Evolutionary conservation across 1,140 invertebrate species (phyloP).

Genomic region (Daktulosphaira vitifoliae): DNA sequence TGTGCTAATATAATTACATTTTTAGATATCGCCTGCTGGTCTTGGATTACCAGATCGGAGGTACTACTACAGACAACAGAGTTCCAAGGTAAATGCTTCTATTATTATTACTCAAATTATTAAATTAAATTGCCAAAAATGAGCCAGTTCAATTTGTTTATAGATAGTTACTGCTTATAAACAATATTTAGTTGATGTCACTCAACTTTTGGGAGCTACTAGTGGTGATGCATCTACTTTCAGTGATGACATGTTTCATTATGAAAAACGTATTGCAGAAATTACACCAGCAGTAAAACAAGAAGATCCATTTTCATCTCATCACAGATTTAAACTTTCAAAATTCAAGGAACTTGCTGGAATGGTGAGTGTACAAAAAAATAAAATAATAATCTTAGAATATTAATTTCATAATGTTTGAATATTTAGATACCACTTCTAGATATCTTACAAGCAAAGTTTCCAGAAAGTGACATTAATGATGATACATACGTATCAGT

Average conservation of each 20-base stretch:
- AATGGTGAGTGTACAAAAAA: not conserved
- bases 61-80: slow-evolving; percentile 46
- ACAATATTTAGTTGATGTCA: slow-evolving; percentile 50
- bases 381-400: too few species aligned
- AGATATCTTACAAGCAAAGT: slow-evolving; percentile 50
- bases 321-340: slow-evolving; percentile 38
- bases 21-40: slow-evolving; percentile 43
- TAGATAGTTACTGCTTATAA: slow-evolving; percentile 50
- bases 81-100: slow-evolving; percentile 30
- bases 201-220: slow-evolving; percentile 48
- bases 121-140: too few species aligned
- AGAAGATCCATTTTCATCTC: slow-evolving; percentile 35
- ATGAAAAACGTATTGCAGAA: slow-evolving; percentile 53
- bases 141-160: slow-evolving; percentile 36
- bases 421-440: slow-evolving; percentile 47
- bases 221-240: slow-evolving; percentile 47
- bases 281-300: slow-evolving; percentile 43
- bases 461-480: slow-evolving; percentile 47
- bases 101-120: too few species aligned
- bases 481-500: slow-evolving; percentile 50
- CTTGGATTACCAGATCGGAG: slow-evolving; percentile 48
- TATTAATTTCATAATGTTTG: not conserved
- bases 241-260: slow-evolving; percentile 51
- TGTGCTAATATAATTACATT: not conserved
- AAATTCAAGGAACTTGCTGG: slow-evolving; percentile 13